Base-by-base conservation (phyloP, 92 coral and sea anemone genomes). In the Metridium senile region DNA sequence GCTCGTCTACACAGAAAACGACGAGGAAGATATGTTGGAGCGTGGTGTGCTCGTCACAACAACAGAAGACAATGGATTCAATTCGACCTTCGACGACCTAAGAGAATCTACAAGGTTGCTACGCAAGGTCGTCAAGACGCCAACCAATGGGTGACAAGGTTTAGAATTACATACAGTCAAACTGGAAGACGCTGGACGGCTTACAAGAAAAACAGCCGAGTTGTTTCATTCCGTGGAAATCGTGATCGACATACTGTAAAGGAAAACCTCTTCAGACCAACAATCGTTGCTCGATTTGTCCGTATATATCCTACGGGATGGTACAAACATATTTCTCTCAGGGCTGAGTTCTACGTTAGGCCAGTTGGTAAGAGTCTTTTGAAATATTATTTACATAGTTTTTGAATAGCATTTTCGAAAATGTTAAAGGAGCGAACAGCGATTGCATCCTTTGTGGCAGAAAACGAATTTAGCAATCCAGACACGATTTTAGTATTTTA, bases 21-120 rank as follows among this genome's bases (percentile, higher is more conserved):
- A 59, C 70, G 81, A n/a, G 89, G 93, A 53, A 83, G 86, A 26
- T 78, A 86, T 53, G 71, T 78, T 18, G 95, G 95, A 23, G 97
- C 85, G 16, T 93, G 98, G 98, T 78, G 87, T 33, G 87, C 98
- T 0, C 73, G 83, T 22, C 70, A 65, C 16, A 88, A 88, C 82
- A 86, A 90, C 64, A 85, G 88, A 68, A 70, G 79, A 17, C 98
- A 93, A 70, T 93, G 87, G 77, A 68, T 93, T 31, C 93, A 93
- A 80, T 69, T 85, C 31, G 83, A 87, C 71, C 57, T 91, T 56
- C 71, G 87, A 30, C 82, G 72, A 2, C 83, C 87, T 23, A 46
- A 30, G 75, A 85, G 62, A 58, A 31, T 90, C 72, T 64, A 81
- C 22, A 88, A 85, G 51, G 82, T 86, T 54, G 75, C 76, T 2